phyloP scores from a whole-genome alignment of 2,888 invertebrate genomes.

The Drosophila borealis region DNA sequence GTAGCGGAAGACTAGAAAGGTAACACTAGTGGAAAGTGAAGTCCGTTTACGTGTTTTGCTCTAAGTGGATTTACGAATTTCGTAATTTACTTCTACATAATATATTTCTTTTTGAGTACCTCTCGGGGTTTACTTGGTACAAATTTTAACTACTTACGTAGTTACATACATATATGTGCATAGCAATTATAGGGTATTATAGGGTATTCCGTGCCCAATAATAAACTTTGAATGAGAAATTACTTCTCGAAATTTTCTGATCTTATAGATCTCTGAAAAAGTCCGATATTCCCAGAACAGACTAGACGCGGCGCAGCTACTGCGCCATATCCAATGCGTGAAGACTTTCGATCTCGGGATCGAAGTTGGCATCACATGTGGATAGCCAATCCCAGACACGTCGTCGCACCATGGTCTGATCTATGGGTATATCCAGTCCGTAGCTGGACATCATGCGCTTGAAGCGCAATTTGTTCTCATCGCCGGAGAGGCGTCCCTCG shows the following conservation, averaged over 20 bases:
- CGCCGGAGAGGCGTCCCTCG: conserved; percentile 85
- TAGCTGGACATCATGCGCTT: conserved; percentile 87
- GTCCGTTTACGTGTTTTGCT: conserved; percentile 62
- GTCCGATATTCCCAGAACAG: conserved; percentile 35
- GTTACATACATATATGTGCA: conserved; percentile 24
- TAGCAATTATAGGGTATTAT: conserved; percentile 34
- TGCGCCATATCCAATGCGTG: conserved; percentile 74
- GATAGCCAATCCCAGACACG: conserved; percentile 89
- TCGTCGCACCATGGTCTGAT: conserved; percentile 87
- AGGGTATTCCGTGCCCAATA: conserved; percentile 16
- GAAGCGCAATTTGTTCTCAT: conserved; percentile 86
- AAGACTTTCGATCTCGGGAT: conserved; percentile 82
- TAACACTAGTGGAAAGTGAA: conserved; percentile 78
- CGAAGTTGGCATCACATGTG: conserved; percentile 86
- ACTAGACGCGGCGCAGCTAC: background rate
- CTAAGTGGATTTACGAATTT: conserved; percentile 31
- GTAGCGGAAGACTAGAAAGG: conserved; percentile 75
- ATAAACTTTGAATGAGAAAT: conserved; percentile 37
- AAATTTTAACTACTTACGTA: conserved; percentile 35
- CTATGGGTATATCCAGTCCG: conserved; percentile 88
- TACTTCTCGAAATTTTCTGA: conserved; percentile 25
- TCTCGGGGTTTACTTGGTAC: conserved; percentile 11
- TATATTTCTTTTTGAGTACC: conserved; percentile 7
- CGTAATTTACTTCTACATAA: too few species aligned
- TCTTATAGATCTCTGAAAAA: background rate